Evolutionary conservation across 2,797 vertebrate species (phyloP).

Genomic region (Diplodus sargus): DNA sequence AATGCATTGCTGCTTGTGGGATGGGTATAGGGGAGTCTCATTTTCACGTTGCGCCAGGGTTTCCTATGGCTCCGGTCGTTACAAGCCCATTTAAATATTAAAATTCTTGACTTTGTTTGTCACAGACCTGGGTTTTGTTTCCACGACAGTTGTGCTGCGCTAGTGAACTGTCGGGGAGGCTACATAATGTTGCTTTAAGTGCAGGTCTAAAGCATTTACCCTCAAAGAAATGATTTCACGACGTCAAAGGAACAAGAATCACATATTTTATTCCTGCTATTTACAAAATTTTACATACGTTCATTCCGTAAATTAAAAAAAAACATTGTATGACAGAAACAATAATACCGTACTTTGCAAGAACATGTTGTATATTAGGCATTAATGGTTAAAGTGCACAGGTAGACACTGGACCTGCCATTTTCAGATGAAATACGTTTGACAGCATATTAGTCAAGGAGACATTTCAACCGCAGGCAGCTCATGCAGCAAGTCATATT

Average conservation of each 20-base stretch:
- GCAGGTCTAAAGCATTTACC: too few species aligned
- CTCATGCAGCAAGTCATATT: conserved; percentile 64
- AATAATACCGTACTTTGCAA: conserved; percentile 52
- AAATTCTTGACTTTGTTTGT: too few species aligned
- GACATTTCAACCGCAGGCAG: conserved; percentile 57
- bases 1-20: too few species aligned
- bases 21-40: too few species aligned
- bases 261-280: conserved; percentile 74
- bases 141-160: too few species aligned
- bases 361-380: conserved; percentile 69
- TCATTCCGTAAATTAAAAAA: conserved; percentile 58
- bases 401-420: conserved; percentile 74
- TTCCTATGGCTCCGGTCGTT: too few species aligned
- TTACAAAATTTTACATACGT: conserved; percentile 76
- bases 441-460: conserved; percentile 41
- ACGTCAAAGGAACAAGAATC: conserved; percentile 65
- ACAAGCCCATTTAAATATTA: too few species aligned
- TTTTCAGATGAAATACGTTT: conserved; percentile 62
- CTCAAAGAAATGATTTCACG: conserved; percentile 2
- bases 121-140: too few species aligned
- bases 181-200: too few species aligned
- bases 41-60: too few species aligned
- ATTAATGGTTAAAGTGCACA: conserved; percentile 82
- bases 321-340: conserved; percentile 63
- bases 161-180: too few species aligned